Conservation (phyloP, 2,888 invertebrate genomes). For the Melinopterus prodromus region DNA sequence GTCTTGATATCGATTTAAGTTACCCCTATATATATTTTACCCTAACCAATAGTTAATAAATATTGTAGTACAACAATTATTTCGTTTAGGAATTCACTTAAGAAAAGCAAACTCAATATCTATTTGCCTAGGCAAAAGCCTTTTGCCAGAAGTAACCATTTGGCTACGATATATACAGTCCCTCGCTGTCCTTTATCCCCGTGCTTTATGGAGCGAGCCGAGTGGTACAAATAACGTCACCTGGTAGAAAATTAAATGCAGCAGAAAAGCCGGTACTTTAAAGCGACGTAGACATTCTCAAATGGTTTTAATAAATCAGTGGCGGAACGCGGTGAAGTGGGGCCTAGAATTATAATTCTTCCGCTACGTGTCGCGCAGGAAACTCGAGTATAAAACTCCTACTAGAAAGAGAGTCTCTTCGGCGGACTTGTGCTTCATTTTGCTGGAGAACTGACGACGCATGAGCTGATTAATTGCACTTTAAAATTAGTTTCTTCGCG, state of each 20-base stretch:
- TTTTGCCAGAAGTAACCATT: too few relatives aligned
- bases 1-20: not conserved
- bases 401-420: not conserved
- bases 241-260: not conserved
- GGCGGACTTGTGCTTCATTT: not conserved
- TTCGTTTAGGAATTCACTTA: too few relatives aligned
- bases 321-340: not conserved
- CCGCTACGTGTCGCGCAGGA: not conserved
- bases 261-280: not conserved
- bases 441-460: not conserved
- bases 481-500: not conserved
- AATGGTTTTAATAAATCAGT: not conserved
- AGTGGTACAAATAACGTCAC: conserved; percentile 4
- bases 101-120: too few relatives aligned
- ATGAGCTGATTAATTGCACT: not conserved
- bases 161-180: too few relatives aligned
- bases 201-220: not conserved
- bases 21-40: not conserved
- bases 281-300: not conserved
- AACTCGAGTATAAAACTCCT: not conserved
- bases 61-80: too few relatives aligned
- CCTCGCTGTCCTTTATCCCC: not conserved
- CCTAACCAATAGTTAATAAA: too few relatives aligned
- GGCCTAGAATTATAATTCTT: not conserved
- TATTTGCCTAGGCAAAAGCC: too few relatives aligned